These are phyloP conservation scores for Hafferia zeledoni DNA, from an alignment of 2,797 vertebrate species.

Conservation along the genomic window DNA sequence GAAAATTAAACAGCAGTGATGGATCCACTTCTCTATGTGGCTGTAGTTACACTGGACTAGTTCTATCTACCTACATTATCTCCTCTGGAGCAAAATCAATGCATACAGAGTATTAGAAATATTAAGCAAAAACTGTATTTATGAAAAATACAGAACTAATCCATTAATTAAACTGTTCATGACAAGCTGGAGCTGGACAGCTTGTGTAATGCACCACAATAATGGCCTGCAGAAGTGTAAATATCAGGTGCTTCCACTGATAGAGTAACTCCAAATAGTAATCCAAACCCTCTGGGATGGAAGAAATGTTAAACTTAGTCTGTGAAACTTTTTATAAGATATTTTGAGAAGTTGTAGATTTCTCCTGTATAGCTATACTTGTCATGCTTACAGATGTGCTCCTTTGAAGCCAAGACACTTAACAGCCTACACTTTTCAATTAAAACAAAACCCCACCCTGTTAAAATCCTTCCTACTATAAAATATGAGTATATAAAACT, in stretches of 20 bases:
- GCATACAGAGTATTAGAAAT: background rate
- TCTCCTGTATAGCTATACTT: background rate
- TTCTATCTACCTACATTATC: background rate
- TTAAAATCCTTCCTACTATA: background rate
- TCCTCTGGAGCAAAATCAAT: background rate
- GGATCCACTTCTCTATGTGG: background rate
- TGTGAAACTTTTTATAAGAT: background rate
- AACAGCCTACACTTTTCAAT: background rate
- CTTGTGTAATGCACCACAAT: background rate
- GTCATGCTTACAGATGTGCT: background rate
- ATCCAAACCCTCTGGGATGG: background rate
- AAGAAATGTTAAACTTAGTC: background rate
- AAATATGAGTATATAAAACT: background rate
- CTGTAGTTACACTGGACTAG: background rate
- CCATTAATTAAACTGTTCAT: background rate
- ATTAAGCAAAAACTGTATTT: background rate
- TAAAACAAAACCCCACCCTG: background rate
- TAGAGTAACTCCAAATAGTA: background rate
- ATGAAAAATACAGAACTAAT: rapidly evolving
- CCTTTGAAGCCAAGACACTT: background rate
- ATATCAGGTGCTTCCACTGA: background rate
- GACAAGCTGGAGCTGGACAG: background rate
- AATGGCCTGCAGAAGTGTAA: background rate
- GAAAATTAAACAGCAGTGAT: background rate
- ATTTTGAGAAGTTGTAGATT: background rate